Evolutionary conservation across 2,888 invertebrate genomes (phyloP), one percentile per base, ranked within the genome.

Genomic region (Rhopalosiphum nymphaeae): DNA sequence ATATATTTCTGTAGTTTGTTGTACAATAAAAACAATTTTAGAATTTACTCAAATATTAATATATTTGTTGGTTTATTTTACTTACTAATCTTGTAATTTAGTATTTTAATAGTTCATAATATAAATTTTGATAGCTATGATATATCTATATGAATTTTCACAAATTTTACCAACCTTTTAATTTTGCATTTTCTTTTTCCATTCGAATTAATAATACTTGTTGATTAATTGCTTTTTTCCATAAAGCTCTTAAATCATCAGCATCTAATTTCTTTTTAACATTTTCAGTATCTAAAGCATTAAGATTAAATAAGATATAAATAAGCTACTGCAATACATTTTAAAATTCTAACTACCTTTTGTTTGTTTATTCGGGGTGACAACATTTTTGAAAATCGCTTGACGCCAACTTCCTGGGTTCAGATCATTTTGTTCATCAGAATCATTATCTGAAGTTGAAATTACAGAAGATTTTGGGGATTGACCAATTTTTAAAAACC

Each of bases 151-250:
- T 29, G 26, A 89, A 89, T 36, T 53, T 10, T 29, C 7, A 42
- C 29, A 44, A 16, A n/a, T 87, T 87, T 46, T 87, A 87, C 29
- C 3, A 96, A 98, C 98, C 98, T 97, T 96, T 97, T 1, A 99
- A 96, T 95, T 97, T 97, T 3, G 97, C 98, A 95, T 99, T 99
- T 96, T 99, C 99, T 95, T 98, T 98, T 95, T 99, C 99, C 99
- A 99, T 99, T 95, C 99, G 97, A 53, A 98, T 98, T 1, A 99
- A 96, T 88, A 99, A 97, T 91, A 99, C 97, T n/a, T 99, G 99
- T 96, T 99, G 99, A 95, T 98, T 97, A 90, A 99, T 99, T 0
- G 99, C 98, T 96, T 98, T 98, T 95, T 97, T 98, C 99, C 99
- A 99, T 26, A 99, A 96, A 93, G 97, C 97, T 13, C 98, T 96